phyloP scores from a whole-genome alignment of 2,888 invertebrate genomes.

The Lepeophtheirus nordmannii region DNA sequence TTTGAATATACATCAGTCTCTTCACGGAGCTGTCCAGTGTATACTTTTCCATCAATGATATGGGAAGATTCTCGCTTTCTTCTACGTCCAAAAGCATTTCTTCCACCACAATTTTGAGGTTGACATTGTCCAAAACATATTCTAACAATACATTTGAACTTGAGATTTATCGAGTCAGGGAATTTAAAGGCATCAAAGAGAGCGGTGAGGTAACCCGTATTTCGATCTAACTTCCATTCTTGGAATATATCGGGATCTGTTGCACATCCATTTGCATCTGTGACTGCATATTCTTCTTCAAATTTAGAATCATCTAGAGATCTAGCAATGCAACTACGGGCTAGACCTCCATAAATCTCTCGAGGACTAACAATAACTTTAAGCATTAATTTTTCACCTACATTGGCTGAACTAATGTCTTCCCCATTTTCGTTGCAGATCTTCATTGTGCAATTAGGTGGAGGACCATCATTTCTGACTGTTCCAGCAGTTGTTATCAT shows the following conservation, averaged over 20 bases:
- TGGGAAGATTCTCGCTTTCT: conserved; percentile 42
- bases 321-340: conserved; percentile 78
- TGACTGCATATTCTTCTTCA: conserved; percentile 79
- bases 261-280: conserved; percentile 83
- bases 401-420: conserved; percentile 77
- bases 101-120: conserved; percentile 80
- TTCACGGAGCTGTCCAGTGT: conserved; percentile 68
- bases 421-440: conserved; percentile 71
- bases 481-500: conserved; percentile 89
- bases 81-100: conserved; percentile 72
- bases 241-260: conserved; percentile 82
- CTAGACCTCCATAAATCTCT: conserved; percentile 86
- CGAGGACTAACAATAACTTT: conserved; percentile 39
- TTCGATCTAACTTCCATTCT: conserved; percentile 72
- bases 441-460: conserved; percentile 78
- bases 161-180: conserved; percentile 79
- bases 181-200: conserved; percentile 88
- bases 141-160: conserved; percentile 87
- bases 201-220: conserved; percentile 51
- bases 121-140: conserved; percentile 90
- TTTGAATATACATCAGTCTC: conserved; percentile 85
- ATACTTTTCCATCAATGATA: conserved; percentile 41
- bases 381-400: conserved; percentile 71
- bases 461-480: conserved; percentile 84
- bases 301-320: conserved; percentile 61